Conservation (phyloP, 2,888 invertebrate species). For the Pollenia labialis region DNA sequence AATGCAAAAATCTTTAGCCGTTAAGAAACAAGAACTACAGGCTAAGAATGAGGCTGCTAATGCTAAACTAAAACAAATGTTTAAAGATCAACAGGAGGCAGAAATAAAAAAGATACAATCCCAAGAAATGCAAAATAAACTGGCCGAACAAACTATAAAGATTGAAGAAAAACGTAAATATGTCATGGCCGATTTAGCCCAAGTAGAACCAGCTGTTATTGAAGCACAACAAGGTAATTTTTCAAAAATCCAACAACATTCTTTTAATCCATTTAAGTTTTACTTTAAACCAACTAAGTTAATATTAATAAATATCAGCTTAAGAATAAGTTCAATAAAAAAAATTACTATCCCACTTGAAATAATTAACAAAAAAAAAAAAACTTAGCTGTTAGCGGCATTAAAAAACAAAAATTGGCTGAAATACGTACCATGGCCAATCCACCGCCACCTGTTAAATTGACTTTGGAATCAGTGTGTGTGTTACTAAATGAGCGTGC, state of each 20-base stretch:
- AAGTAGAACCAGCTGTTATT: slow-evolving; percentile 99
- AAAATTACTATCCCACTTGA: slow-evolving; percentile 78
- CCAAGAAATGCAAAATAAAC: slow-evolving; percentile 95
- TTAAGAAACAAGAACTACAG: slow-evolving; percentile 97
- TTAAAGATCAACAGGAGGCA: slow-evolving; percentile 99
- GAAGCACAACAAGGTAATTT: slow-evolving; percentile 96
- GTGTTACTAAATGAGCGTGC: slow-evolving; percentile 95
- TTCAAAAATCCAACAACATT: slow-evolving; percentile 38
- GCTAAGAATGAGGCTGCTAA: slow-evolving; percentile 99
- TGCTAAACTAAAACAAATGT: slow-evolving; percentile 99
- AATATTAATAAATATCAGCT: slow-evolving; percentile 55
- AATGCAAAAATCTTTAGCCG: slow-evolving; percentile 98
- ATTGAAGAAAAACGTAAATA: slow-evolving; percentile 97
- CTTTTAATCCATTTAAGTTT: slow-evolving; percentile 24
- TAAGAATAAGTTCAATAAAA: slow-evolving; percentile 63
- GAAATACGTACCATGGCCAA: slow-evolving; percentile 97
- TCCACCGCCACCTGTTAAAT: slow-evolving; percentile 95
- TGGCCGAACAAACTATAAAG: slow-evolving; percentile 95
- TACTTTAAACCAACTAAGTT: slow-evolving; percentile 61
- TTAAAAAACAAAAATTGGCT: slow-evolving; percentile 97
- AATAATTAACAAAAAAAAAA: slow-evolving; percentile 80
- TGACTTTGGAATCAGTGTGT: slow-evolving; percentile 97
- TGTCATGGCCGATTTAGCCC: slow-evolving; percentile 97
- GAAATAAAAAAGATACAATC: slow-evolving; percentile 99
- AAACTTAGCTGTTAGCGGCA: too few species aligned